Evolutionary conservation across 2,888 invertebrate species (phyloP).

Genomic region (Griposia aprilina): DNA sequence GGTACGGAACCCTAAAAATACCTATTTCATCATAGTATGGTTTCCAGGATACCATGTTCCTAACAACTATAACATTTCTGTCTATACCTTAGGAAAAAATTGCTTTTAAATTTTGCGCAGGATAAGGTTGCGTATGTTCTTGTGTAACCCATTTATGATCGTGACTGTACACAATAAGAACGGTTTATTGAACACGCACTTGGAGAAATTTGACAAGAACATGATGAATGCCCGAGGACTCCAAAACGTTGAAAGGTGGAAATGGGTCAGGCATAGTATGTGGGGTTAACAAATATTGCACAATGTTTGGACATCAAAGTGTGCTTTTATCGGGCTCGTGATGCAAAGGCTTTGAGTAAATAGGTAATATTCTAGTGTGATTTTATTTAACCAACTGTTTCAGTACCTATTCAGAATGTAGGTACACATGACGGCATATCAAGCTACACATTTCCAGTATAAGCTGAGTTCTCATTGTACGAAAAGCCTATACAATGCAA

Average conservation of each 20-base stretch:
- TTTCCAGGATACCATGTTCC: background rate
- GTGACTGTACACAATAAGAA: background rate
- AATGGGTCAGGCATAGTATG: conserved; percentile 36
- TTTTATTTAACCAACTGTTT: conserved; percentile 4
- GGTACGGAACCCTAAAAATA: too few relatives aligned
- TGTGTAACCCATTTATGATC: background rate
- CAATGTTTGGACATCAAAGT: conserved; percentile 43
- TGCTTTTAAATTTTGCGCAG: background rate
- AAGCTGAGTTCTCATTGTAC: too few relatives aligned
- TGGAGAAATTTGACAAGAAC: conserved; percentile 22
- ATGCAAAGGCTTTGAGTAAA: conserved; percentile 27
- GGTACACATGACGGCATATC: too few relatives aligned
- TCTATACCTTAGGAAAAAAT: too few relatives aligned
- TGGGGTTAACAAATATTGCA: conserved; percentile 39
- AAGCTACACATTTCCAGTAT: too few relatives aligned
- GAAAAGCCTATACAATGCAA: too few relatives aligned
- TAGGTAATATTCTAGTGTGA: conserved; percentile 1
- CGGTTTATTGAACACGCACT: conserved; percentile 54
- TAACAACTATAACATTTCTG: background rate
- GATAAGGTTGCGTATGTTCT: too few relatives aligned
- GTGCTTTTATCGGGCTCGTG: conserved; percentile 23
- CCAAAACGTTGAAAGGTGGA: conserved; percentile 14
- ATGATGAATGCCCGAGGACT: conserved; percentile 12
- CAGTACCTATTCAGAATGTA: too few relatives aligned
- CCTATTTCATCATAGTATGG: background rate